Conservation (phyloP, 2,113 vertebrate genomes). For the Cardinalis cardinalis region DNA sequence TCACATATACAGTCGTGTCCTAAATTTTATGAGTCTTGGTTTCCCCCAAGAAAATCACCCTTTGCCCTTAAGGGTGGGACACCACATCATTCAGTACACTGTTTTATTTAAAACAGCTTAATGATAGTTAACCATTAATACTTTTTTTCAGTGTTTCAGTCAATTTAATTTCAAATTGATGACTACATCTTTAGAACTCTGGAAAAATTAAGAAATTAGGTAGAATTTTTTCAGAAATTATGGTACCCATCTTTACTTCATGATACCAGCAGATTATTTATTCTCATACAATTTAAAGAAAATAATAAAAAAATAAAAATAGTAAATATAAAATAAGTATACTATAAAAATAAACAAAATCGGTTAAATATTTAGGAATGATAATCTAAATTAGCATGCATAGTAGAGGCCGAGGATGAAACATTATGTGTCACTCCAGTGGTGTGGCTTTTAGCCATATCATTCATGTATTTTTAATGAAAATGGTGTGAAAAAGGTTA, state of each 20-base stretch:
- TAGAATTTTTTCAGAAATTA: background rate
- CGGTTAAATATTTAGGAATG: background rate
- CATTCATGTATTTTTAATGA: background rate
- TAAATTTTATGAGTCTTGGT: background rate
- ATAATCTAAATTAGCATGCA: background rate
- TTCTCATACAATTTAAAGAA: background rate
- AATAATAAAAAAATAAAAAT: background rate
- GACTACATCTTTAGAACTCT: background rate
- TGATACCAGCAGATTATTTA: background rate
- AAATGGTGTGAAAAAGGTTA: background rate
- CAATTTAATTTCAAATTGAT: background rate
- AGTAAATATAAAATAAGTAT: too few relatives aligned
- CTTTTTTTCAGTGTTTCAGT: background rate
- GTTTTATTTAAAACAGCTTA: background rate
- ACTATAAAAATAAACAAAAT: background rate
- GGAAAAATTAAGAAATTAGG: background rate
- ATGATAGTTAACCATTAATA: background rate
- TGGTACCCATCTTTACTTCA: background rate
- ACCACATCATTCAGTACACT: too few relatives aligned
- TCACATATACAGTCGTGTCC: background rate
- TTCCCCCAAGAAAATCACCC: too few relatives aligned
- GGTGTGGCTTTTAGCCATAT: background rate
- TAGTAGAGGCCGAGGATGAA: background rate
- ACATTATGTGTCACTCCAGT: background rate
- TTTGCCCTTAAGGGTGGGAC: background rate